A percentile compares a stretch with the other conserved stretches of the same genome.
Evolutionary conservation across 2,797 vertebrate genomes (phyloP).

Genomic region (Epinephelus malabaricus): DNA sequence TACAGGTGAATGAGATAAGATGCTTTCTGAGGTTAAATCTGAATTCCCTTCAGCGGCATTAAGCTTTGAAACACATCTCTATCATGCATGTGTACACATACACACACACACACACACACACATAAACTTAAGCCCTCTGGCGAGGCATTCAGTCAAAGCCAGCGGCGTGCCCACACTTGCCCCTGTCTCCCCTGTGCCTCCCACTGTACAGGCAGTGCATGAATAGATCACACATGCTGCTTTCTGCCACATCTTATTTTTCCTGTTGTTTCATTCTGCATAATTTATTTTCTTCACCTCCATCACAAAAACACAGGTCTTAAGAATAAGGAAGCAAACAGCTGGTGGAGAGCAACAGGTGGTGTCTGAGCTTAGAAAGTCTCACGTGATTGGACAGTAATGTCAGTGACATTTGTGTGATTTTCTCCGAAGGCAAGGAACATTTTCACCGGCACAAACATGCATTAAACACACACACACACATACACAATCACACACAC

Average conservation of each 20-base stretch:
- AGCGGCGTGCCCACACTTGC: constrained; percentile 80
- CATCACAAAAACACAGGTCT: background rate
- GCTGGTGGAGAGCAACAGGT: background rate
- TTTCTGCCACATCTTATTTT: constrained; percentile 42
- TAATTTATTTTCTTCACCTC: background rate
- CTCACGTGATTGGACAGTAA: background rate
- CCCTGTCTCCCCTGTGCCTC: constrained; percentile 61
- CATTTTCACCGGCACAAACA: constrained; percentile 27
- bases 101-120: constrained; percentile 39
- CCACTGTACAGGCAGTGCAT: constrained; percentile 56
- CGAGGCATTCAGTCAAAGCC: constrained; percentile 74
- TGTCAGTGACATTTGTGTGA: constrained; percentile 5
- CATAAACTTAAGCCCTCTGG: constrained; percentile 68
- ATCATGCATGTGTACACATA: constrained; percentile 3
- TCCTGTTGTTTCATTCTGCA: constrained; percentile 25
- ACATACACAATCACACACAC: too few relatives aligned
- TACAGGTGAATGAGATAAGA: constrained; percentile 50
- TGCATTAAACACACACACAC: constrained; percentile 22
- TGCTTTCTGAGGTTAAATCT: constrained; percentile 48
- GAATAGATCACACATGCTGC: constrained; percentile 65
- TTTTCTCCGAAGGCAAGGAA: constrained; percentile 2
- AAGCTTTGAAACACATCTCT: constrained; percentile 34
- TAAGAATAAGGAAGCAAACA: background rate
- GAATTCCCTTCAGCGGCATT: constrained; percentile 35
- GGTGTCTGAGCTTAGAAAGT: background rate